These are phyloP conservation scores for Oxyura jamaicensis DNA, from an alignment of 2,113 vertebrate species.

Conservation along the genomic window DNA sequence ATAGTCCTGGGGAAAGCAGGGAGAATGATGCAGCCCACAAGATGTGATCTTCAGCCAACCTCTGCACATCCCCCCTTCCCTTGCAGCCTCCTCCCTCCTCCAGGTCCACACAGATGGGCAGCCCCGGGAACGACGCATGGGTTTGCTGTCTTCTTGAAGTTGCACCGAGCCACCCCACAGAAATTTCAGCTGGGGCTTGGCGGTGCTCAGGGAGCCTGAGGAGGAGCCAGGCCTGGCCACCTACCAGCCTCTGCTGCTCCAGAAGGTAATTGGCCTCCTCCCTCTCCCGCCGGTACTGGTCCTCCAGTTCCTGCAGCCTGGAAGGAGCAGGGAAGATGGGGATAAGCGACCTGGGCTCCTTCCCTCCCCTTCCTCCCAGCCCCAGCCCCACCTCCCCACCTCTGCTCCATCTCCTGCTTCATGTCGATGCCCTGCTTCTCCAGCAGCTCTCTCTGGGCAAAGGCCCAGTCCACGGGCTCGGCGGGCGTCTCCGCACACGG, in stretches of 20 bases:
- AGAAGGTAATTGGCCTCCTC: slow-evolving; percentile 95
- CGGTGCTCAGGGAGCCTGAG: not conserved
- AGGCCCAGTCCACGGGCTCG: slow-evolving; percentile 96
- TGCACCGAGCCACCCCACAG: not conserved
- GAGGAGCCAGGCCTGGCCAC: not conserved
- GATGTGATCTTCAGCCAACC: not conserved
- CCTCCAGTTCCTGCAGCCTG: slow-evolving; percentile 96
- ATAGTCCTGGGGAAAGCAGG: slow-evolving; percentile 84
- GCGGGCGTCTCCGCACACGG: slow-evolving; percentile 90
- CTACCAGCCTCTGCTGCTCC: slow-evolving; percentile 95
- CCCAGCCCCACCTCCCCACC: slow-evolving; percentile 72
- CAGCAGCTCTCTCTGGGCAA: slow-evolving; percentile 93
- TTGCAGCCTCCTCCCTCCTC: not conserved
- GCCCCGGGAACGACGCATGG: not conserved
- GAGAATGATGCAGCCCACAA: not conserved
- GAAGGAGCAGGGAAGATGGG: not conserved
- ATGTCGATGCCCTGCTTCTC: slow-evolving; percentile 99
- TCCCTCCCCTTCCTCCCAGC: not conserved
- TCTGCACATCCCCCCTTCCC: not conserved
- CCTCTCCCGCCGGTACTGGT: slow-evolving; percentile 93
- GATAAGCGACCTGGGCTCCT: not conserved
- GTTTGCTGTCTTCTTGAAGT: not conserved
- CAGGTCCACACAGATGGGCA: fast-evolving
- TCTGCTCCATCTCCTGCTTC: slow-evolving; percentile 99
- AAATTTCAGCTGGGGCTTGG: not conserved